Percentiles rank a stretch among this genome's conserved stretches.
These are phyloP conservation scores for Spialia ferax DNA, from an alignment of 2,888 invertebrate genomes.

Conservation along the genomic window DNA sequence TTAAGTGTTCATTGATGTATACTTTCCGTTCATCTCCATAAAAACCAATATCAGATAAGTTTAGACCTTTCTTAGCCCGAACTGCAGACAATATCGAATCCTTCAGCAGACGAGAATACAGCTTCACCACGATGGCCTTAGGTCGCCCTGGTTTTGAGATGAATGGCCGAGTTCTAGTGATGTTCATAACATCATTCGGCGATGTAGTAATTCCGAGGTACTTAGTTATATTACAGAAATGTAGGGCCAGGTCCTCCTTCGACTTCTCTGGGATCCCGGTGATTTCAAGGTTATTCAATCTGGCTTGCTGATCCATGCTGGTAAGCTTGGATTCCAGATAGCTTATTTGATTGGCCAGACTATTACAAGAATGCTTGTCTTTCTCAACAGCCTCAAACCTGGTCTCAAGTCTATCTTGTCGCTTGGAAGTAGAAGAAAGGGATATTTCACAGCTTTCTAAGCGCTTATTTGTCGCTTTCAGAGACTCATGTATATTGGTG, in stretches of 20 bases:
- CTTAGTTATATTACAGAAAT: too few relatives aligned
- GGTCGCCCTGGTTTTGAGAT: not conserved
- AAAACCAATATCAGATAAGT: not conserved
- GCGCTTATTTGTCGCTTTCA: not conserved
- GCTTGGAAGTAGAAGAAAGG: not conserved
- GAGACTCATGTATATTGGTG: not conserved
- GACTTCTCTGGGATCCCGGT: too few relatives aligned
- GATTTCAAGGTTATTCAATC: too few relatives aligned
- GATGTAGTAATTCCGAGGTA: too few relatives aligned
- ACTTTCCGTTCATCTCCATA: not conserved
- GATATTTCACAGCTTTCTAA: not conserved
- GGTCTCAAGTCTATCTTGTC: not conserved
- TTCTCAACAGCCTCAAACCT: not conserved
- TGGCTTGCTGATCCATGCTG: too few relatives aligned
- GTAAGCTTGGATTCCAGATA: too few relatives aligned
- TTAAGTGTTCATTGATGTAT: not conserved
- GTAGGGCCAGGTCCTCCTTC: too few relatives aligned
- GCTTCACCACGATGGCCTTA: not conserved
- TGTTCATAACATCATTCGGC: too few relatives aligned
- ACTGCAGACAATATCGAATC: conserved; percentile 4
- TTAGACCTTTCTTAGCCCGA: not conserved
- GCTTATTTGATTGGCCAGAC: too few relatives aligned
- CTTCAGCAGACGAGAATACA: not conserved
- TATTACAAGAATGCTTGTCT: not conserved
- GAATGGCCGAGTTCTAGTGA: too few relatives aligned